phyloP scores from a whole-genome alignment of 35 echinoderm and acorn worm genomes.

The Patiria miniata region DNA sequence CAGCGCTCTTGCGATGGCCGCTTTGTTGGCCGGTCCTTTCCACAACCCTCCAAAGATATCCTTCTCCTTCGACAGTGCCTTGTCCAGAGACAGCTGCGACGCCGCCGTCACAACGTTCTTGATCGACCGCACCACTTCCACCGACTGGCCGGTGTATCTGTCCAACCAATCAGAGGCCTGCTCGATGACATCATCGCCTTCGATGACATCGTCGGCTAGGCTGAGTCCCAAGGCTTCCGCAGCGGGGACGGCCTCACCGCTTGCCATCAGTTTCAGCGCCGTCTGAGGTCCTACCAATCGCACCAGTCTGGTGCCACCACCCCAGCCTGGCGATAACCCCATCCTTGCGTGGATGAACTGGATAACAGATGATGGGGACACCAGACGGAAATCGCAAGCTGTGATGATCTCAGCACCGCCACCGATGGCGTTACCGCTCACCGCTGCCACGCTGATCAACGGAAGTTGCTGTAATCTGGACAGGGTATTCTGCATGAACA shows the following conservation, averaged over 20 bases:
- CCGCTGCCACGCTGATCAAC: constrained; percentile 74
- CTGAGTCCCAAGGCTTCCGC: constrained; percentile 55
- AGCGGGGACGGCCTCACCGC: constrained; percentile 28
- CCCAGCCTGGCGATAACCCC: constrained; percentile 82
- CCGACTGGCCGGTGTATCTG: constrained; percentile 53
- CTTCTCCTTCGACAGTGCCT: constrained; percentile 78
- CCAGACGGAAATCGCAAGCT: constrained; percentile 87
- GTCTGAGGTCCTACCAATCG: constrained; percentile 66
- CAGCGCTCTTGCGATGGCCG: constrained; percentile 24
- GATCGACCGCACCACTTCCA: constrained; percentile 64
- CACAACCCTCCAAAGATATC: constrained; percentile 80
- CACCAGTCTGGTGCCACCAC: constrained; percentile 87
- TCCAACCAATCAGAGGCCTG: constrained; percentile 65
- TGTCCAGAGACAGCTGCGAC: constrained; percentile 67
- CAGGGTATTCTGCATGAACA: constrained; percentile 92
- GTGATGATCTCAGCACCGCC: constrained; percentile 83
- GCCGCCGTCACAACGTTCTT: constrained; percentile 83
- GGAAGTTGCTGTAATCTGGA: constrained; percentile 64
- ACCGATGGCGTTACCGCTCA: constrained; percentile 73
- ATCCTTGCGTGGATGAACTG: constrained; percentile 81
- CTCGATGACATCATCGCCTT: constrained; percentile 33
- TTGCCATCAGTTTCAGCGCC: constrained; percentile 72
- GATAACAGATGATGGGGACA: constrained; percentile 37
- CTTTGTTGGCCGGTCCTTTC: constrained; percentile 46
- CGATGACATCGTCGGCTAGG: constrained; percentile 53